Conservation (phyloP, 2,113 vertebrate species). For the Osmerus eperlanus region DNA sequence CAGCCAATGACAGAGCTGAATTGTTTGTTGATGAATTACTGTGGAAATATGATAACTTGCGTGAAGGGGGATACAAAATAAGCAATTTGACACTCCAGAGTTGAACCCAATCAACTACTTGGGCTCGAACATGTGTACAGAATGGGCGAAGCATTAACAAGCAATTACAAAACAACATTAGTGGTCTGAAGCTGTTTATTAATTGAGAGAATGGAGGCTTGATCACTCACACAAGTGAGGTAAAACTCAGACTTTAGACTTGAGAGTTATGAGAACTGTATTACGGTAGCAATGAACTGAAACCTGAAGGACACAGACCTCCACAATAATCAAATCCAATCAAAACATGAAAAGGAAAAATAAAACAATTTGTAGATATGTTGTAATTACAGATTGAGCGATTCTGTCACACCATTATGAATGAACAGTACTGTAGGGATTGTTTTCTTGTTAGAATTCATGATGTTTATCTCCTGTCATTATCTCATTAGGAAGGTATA, state of each 20-base stretch:
- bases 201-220: too few species aligned
- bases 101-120: constrained; percentile 55
- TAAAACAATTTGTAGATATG: background rate
- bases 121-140: constrained; percentile 37
- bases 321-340: background rate
- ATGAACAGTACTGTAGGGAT: too few species aligned
- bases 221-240: too few species aligned
- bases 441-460: too few species aligned
- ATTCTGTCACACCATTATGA: background rate
- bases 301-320: background rate
- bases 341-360: background rate
- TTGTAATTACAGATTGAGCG: background rate
- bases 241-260: too few species aligned
- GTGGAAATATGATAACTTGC: constrained; percentile 45
- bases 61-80: constrained; percentile 44
- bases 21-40: constrained; percentile 50
- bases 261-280: too few species aligned
- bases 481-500: background rate
- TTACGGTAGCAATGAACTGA: background rate
- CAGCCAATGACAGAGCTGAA: constrained; percentile 39
- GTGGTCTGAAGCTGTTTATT: too few species aligned
- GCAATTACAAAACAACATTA: constrained; percentile 12
- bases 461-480: too few species aligned
- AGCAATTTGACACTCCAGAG: constrained; percentile 44
- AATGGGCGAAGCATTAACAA: constrained; percentile 25